Evolutionary conservation across 2,888 invertebrate species (phyloP).

Genomic region (Gymnocheta viridis): DNA sequence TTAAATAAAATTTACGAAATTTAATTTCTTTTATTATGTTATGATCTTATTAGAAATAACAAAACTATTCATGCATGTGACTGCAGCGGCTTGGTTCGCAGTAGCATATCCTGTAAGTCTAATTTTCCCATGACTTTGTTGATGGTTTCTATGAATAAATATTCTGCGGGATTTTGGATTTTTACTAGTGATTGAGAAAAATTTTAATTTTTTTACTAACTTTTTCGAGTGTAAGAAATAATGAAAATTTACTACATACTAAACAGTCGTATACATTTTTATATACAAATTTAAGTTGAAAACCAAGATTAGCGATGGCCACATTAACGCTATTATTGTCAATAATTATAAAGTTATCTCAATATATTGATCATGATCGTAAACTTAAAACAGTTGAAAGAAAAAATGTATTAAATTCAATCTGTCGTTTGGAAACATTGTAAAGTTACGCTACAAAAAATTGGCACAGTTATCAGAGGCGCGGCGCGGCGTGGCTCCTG

Average conservation of each 20-base stretch:
- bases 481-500: not conserved
- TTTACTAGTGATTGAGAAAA: too few species aligned
- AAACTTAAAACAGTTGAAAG: not conserved
- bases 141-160: too few species aligned
- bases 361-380: slow-evolving; percentile 55
- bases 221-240: slow-evolving; percentile 2
- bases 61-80: too few species aligned
- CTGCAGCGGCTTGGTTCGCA: too few species aligned
- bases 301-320: slow-evolving; percentile 5
- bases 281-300: not conserved
- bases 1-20: too few species aligned
- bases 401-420: slow-evolving; percentile 7
- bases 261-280: not conserved
- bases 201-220: too few species aligned
- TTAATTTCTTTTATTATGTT: too few species aligned
- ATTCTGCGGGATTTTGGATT: too few species aligned
- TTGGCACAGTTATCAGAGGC: slow-evolving; percentile 47
- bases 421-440: slow-evolving; percentile 12
- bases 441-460: slow-evolving; percentile 12
- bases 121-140: too few species aligned
- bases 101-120: too few species aligned
- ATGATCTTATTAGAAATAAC: too few species aligned
- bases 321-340: slow-evolving; percentile 16
- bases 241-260: not conserved
- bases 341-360: slow-evolving; percentile 49